Evolutionary conservation across 2,113 vertebrate genomes (phyloP).

Genomic region (Sinosuthora webbiana): DNA sequence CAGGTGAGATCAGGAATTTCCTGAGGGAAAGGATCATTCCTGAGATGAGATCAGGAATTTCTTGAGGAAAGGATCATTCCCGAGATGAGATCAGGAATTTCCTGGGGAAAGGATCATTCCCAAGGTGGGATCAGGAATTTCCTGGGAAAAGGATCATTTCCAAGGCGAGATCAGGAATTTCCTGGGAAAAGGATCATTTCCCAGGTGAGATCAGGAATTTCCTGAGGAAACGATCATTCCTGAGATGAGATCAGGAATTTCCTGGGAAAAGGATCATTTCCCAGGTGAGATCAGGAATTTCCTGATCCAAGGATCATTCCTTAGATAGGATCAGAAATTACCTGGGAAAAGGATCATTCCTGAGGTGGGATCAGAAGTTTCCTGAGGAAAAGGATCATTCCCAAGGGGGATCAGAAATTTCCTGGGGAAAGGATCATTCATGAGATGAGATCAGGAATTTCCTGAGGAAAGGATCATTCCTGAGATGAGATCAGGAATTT

Average conservation of each 20-base stretch:
- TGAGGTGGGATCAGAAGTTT: fast-evolving
- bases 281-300: background rate
- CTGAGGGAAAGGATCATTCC: background rate
- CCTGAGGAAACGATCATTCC: background rate
- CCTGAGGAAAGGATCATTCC: background rate
- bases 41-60: background rate
- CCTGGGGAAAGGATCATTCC: background rate
- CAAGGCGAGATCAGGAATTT: fast-evolving
- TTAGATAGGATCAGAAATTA: too few species aligned
- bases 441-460: fast-evolving
- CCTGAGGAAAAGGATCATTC: background rate
- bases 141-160: background rate
- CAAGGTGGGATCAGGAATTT: too few species aligned
- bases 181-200: background rate
- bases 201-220: fast-evolving
- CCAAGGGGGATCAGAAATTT: too few species aligned
- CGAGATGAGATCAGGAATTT: background rate
- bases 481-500: fast-evolving
- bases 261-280: background rate
- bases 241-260: fast-evolving
- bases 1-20: background rate
- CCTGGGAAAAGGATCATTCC: background rate
- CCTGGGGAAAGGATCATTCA: background rate
- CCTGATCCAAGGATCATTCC: too few species aligned
- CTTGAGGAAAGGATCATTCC: background rate